Percentiles rank a stretch among this genome's conserved stretches.
These are phyloP conservation scores for Lucilia cuprina DNA, from an alignment of 1,140 invertebrate genomes.

Conservation along the genomic window DNA sequence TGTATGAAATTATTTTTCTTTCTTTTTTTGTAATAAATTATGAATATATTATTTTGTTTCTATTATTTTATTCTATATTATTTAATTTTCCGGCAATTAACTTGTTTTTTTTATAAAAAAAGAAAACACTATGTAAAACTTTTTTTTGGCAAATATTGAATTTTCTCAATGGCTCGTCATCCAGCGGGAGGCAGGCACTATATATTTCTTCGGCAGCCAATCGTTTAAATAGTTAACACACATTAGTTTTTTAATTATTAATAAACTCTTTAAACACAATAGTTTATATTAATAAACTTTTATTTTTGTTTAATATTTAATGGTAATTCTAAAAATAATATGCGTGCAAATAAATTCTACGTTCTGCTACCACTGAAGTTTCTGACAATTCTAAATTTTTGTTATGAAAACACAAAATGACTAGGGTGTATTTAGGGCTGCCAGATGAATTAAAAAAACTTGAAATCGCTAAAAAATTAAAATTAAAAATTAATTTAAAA, in stretches of 20 bases:
- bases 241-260: neutral
- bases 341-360: neutral
- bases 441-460: too few relatives aligned
- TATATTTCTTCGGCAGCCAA: neutral
- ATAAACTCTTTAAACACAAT: neutral
- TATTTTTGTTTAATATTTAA: slow-evolving; percentile 3
- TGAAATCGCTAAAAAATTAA: too few relatives aligned
- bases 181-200: neutral
- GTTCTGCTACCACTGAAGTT: slow-evolving; percentile 3
- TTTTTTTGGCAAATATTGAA: neutral
- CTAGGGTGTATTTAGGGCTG: neutral
- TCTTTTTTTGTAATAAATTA: neutral
- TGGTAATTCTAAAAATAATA: neutral
- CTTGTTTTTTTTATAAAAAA: neutral
- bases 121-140: neutral
- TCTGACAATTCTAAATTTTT: neutral
- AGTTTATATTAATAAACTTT: neutral
- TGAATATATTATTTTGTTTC: neutral
- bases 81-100: neutral
- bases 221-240: neutral
- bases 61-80: neutral
- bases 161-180: neutral
- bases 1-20: neutral
- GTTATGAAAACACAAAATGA: neutral
- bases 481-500: too few relatives aligned